Evolutionary conservation across 2,888 invertebrate genomes (phyloP).

Genomic region (Cheilosia scutellata): DNA sequence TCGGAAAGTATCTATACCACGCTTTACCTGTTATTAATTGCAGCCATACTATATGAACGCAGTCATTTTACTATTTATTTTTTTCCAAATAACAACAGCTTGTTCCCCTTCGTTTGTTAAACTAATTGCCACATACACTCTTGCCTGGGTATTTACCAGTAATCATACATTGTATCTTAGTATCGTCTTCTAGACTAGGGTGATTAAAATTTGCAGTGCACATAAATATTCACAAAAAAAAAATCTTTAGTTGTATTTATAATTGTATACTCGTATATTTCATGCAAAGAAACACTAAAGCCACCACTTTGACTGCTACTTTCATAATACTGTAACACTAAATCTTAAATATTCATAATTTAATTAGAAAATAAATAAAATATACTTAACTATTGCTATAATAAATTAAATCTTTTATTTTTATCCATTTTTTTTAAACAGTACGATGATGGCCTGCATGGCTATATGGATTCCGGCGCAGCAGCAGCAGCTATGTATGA

Average conservation of each 20-base stretch:
- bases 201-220: slow-evolving; percentile 31
- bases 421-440: slow-evolving; percentile 83
- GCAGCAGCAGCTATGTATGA: slow-evolving; percentile 89
- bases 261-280: not conserved
- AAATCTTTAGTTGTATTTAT: slow-evolving; percentile 5
- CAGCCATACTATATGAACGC: slow-evolving; percentile 44
- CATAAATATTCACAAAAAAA: slow-evolving; percentile 12
- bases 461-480: slow-evolving; percentile 92
- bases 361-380: slow-evolving; percentile 39
- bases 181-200: slow-evolving; percentile 41
- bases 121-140: slow-evolving; percentile 65
- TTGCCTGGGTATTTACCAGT: slow-evolving; percentile 11
- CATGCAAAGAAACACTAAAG: not conserved
- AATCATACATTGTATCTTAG: slow-evolving; percentile 24
- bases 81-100: slow-evolving; percentile 21
- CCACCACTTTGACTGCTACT: slow-evolving; percentile 62
- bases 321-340: slow-evolving; percentile 25
- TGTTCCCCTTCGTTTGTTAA: slow-evolving; percentile 73
- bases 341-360: slow-evolving; percentile 56
- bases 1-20: slow-evolving; percentile 26
- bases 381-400: not conserved
- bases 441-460: slow-evolving; percentile 98
- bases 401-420: slow-evolving; percentile 29
- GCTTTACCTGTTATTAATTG: slow-evolving; percentile 54
- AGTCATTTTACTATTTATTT: slow-evolving; percentile 21